phyloP scores from a whole-genome alignment of 2,797 vertebrate species.

The Argyrosomus regius region DNA sequence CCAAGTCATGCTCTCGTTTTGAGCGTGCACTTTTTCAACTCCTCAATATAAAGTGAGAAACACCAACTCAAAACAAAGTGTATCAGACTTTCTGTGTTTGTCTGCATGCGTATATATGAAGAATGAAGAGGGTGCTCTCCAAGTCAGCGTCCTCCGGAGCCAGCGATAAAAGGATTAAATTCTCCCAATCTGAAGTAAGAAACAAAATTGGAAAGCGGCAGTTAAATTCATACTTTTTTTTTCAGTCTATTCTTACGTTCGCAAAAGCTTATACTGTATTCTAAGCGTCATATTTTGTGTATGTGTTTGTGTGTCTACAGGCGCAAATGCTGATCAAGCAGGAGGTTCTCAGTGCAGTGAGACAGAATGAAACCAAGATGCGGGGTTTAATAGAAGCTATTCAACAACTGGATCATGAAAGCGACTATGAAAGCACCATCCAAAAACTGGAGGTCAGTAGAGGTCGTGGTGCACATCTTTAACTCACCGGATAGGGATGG shows the following conservation, averaged over 20 bases:
- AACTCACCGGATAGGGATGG: neutral
- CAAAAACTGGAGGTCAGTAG: slow-evolving; percentile 73
- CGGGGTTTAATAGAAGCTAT: slow-evolving; percentile 36
- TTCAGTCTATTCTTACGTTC: neutral
- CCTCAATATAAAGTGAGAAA: neutral
- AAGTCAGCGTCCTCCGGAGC: neutral
- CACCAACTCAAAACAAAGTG: neutral
- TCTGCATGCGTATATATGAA: slow-evolving; percentile 9
- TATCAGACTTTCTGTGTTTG: neutral
- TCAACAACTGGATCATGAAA: slow-evolving; percentile 49
- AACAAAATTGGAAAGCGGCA: neutral
- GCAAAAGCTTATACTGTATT: neutral
- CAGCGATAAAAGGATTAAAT: neutral
- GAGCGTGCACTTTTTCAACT: too few species aligned
- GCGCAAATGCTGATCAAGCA: slow-evolving; percentile 66
- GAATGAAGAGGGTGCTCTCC: slow-evolving; percentile 24
- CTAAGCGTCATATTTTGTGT: neutral
- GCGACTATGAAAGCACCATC: slow-evolving; percentile 59
- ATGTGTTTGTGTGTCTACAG: slow-evolving; percentile 53
- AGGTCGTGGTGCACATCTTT: neutral
- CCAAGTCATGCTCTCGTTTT: too few species aligned
- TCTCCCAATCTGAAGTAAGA: slow-evolving; percentile 67
- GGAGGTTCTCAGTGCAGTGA: slow-evolving; percentile 58
- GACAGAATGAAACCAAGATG: slow-evolving; percentile 44
- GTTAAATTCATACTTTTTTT: neutral